Evolutionary conservation across 2,113 vertebrate species (phyloP).

Genomic region (Bubalus kerabau): DNA sequence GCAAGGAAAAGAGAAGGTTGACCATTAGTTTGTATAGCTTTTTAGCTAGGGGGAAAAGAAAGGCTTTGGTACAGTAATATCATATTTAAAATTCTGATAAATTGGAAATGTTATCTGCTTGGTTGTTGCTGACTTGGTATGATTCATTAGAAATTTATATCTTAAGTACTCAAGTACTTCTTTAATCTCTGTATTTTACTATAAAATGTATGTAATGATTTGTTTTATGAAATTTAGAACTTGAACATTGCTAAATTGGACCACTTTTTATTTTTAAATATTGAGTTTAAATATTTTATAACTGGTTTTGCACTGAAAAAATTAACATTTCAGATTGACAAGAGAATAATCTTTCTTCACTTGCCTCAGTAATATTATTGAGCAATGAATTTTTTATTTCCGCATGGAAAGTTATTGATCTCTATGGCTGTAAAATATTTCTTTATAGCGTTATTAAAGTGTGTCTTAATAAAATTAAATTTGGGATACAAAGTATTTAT

Average conservation of each 20-base stretch:
- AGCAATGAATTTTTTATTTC: conserved; percentile 71
- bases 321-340: conserved; percentile 68
- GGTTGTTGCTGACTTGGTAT: conserved; percentile 75
- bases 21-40: conserved; percentile 54
- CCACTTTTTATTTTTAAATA: conserved; percentile 74
- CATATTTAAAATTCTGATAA: conserved; percentile 66
- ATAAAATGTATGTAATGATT: conserved; percentile 71
- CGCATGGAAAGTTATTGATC: conserved; percentile 71
- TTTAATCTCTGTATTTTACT: conserved; percentile 72
- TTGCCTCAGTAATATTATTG: conserved; percentile 66
- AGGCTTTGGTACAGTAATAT: conserved; percentile 56
- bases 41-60: conserved; percentile 50
- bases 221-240: conserved; percentile 59
- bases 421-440: conserved; percentile 71
- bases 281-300: conserved; percentile 70
- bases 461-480: conserved; percentile 73
- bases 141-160: conserved; percentile 72
- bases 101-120: conserved; percentile 68
- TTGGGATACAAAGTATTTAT: conserved; percentile 77
- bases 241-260: conserved; percentile 65
- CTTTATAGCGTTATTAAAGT: conserved; percentile 72
- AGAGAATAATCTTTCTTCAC: conserved; percentile 70
- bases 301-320: conserved; percentile 69
- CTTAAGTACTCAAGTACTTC: conserved; percentile 67
- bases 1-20: conserved; percentile 62